Evolutionary conservation across 2,888 invertebrate species (phyloP).

Genomic region (Peribatodes rhomboidaria): DNA sequence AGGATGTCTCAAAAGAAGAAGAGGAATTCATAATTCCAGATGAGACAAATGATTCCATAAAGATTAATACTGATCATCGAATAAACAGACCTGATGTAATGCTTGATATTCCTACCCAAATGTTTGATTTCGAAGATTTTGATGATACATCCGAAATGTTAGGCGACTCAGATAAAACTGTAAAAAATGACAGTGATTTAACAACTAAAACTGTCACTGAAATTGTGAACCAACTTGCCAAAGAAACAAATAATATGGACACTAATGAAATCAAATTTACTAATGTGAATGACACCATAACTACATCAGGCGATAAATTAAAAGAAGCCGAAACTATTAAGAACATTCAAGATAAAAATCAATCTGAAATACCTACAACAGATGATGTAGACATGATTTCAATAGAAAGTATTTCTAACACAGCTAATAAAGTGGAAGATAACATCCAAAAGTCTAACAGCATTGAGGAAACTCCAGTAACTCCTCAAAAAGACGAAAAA

Average conservation of each 20-base stretch:
- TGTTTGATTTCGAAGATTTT: constrained; percentile 57
- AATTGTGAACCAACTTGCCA: constrained; percentile 20
- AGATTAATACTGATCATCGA: constrained; percentile 54
- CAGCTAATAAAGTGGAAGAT: neutral
- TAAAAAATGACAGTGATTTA: constrained; percentile 14
- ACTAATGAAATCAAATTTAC: neutral
- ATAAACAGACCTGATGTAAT: constrained; percentile 73
- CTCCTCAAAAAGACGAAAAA: neutral
- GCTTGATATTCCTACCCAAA: constrained; percentile 76
- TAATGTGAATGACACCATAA: neutral
- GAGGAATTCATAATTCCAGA: constrained; percentile 36
- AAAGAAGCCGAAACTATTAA: neutral
- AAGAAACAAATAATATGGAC: constrained; percentile 1
- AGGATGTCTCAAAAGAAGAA: neutral
- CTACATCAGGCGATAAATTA: neutral
- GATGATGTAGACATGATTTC: constrained; percentile 11
- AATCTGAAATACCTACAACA: neutral
- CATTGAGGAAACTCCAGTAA: neutral
- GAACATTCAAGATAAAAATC: neutral
- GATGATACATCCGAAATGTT: constrained; percentile 32
- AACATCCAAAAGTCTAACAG: constrained; percentile 10
- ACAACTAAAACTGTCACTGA: constrained; percentile 30
- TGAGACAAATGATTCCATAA: constrained; percentile 27
- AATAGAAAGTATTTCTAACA: neutral
- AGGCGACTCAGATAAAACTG: neutral